Conservation (phyloP, 1,140 invertebrate genomes). For the Lamellibrachia luymesi region DNA sequence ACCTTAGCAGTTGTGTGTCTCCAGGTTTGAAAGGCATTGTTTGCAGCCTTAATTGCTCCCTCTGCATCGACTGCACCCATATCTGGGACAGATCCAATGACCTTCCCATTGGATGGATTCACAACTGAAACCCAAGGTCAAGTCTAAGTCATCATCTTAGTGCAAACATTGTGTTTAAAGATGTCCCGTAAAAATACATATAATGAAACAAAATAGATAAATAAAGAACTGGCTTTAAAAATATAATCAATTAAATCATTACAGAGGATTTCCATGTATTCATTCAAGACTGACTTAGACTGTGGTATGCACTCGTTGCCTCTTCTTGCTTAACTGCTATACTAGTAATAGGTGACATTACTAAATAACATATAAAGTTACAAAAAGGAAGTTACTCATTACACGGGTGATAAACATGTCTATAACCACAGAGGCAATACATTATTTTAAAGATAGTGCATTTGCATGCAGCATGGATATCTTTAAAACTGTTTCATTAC, state of each 20-base stretch:
- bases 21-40: slow-evolving; percentile 76
- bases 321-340: no score
- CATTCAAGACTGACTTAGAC: neutral
- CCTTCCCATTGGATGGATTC: slow-evolving; percentile 65
- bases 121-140: slow-evolving; percentile 40
- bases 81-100: slow-evolving; percentile 78
- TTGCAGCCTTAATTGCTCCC: slow-evolving; percentile 73
- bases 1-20: slow-evolving; percentile 76
- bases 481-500: neutral
- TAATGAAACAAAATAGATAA: neutral
- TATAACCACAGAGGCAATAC: slow-evolving; percentile 15
- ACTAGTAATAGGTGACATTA: neutral
- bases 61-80: slow-evolving; percentile 75
- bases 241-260: neutral
- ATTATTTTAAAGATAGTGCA: no score
- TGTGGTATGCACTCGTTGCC: neutral
- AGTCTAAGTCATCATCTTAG: neutral
- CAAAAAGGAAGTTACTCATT: neutral
- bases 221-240: neutral
- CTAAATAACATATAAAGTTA: neutral
- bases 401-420: slow-evolving; percentile 3
- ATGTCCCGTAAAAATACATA: neutral
- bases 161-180: neutral
- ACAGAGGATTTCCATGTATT: neutral
- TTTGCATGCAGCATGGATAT: slow-evolving; percentile 10